Conservation (phyloP, 2,888 invertebrate species). For the Miltochrista miniata region DNA sequence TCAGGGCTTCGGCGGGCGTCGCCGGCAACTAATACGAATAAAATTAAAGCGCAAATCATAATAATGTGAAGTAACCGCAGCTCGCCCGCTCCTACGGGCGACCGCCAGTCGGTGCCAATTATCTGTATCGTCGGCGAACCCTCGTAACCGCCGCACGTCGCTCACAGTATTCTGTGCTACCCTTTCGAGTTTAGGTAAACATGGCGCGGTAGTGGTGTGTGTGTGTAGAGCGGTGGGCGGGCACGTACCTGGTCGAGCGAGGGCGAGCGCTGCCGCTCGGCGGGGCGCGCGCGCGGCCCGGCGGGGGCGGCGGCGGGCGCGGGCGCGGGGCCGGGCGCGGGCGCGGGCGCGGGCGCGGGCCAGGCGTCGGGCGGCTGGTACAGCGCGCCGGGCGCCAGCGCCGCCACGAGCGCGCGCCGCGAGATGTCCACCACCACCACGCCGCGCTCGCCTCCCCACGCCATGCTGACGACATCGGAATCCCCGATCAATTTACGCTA, state of each 20-base stretch:
- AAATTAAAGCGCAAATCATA: conserved; percentile 68
- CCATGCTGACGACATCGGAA: conserved; percentile 86
- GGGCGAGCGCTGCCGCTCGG: conserved; percentile 89
- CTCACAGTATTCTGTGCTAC: neutral
- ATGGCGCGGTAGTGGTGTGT: neutral
- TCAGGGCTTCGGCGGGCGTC: conserved; percentile 36
- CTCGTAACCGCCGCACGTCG: too few relatives aligned
- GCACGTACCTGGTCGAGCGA: conserved; percentile 93
- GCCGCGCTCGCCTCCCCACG: conserved; percentile 98
- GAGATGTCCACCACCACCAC: conserved; percentile 97
- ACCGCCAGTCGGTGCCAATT: neutral
- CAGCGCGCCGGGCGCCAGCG: conserved; percentile 95
- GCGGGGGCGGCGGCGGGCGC: conserved; percentile 93
- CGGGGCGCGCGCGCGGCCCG: conserved; percentile 75
- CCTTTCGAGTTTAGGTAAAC: neutral
- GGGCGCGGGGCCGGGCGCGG: conserved; percentile 86
- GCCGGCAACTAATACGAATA: conserved; percentile 60
- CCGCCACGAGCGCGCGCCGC: conserved; percentile 94
- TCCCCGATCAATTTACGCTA: too few relatives aligned
- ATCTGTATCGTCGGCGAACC: too few relatives aligned
- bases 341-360: conserved; percentile 58
- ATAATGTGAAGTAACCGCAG: conserved; percentile 55
- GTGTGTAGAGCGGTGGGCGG: neutral
- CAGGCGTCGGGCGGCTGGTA: conserved; percentile 91
- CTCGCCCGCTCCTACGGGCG: neutral